Base-by-base conservation (phyloP, 2,797 vertebrate species). In the Diglossa cyanea region DNA sequence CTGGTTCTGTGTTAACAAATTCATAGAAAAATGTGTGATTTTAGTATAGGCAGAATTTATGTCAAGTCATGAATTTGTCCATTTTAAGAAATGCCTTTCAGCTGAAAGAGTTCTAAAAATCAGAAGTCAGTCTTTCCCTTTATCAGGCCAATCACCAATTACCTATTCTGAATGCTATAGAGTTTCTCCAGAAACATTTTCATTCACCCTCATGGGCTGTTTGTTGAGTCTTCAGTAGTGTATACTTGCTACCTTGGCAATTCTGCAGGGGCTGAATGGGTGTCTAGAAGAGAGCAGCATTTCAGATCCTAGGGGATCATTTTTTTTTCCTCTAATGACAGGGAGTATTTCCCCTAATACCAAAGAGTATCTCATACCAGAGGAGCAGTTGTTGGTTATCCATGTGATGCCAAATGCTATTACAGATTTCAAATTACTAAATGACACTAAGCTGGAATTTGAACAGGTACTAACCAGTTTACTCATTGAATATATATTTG, bases 241-340 rank as follows among this genome's bases (percentile, higher is more conserved):
- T 85, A 24, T 31, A 11, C 45, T 86, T 75, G 40, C 61, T 95
- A n/a, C 78, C 30, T 35, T 91, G 84, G 85, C 70, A 90, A 66
- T 77, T 74, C 55, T 88, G 11, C 11, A 62, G 57, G 74, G 11
- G 7, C 72, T 94, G 62, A 88, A 62, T 4, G 13, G 39, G 7
- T 88, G 31, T 61, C 73, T 77, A 39, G 31, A 62, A 55, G 39
- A 68, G 42, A 74, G 35, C 30, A 66, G 48, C 40, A 35, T 84
- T 86, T 33, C 77, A 53, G 66, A 60, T 91, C 51, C 45, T 67
- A 61, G 30, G 31, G 54, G 53, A 11, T 42, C 30, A n/a, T 85
- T 91, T 95, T 92, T 73, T 84, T 95, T 96, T 94, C 26, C 14
- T 30, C 66, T 79, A 44, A 50, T 90, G 60, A 66, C 9, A 44